Evolutionary conservation across 2,113 vertebrate genomes (phyloP).

Genomic region (Bubo bubo): DNA sequence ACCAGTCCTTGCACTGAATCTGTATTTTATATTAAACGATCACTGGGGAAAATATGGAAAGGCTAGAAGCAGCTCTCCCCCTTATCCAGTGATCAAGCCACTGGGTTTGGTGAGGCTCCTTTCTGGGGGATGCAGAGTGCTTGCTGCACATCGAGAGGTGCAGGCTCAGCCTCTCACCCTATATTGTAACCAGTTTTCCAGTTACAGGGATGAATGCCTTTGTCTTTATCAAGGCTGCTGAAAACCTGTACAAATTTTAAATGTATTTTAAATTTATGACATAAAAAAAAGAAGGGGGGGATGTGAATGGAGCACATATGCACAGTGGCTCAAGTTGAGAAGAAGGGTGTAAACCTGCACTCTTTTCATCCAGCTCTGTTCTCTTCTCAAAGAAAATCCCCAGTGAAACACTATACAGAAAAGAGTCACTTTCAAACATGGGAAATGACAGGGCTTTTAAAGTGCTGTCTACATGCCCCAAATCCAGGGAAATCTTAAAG

Average conservation of each 20-base stretch:
- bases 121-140: neutral
- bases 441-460: slow-evolving; percentile 22
- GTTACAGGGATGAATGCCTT: accelerated
- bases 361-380: slow-evolving; percentile 46
- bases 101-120: neutral
- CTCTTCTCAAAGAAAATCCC: slow-evolving; percentile 45
- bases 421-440: slow-evolving; percentile 27
- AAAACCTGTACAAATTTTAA: neutral
- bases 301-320: neutral
- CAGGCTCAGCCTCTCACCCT: neutral
- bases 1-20: neutral
- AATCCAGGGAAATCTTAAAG: slow-evolving; percentile 30
- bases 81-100: neutral
- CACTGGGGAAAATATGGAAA: neutral
- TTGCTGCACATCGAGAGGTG: neutral
- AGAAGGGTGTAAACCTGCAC: slow-evolving; percentile 33
- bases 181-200: neutral
- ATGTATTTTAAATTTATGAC: neutral
- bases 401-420: slow-evolving; percentile 36
- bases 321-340: slow-evolving; percentile 18
- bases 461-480: slow-evolving; percentile 26
- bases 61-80: neutral
- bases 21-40: neutral
- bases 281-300: neutral
- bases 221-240: neutral